Percentiles rank a stretch among this genome's conserved stretches.
Conservation (phyloP, 2,888 invertebrate species). For the Rhaphigaster nebulosa region DNA sequence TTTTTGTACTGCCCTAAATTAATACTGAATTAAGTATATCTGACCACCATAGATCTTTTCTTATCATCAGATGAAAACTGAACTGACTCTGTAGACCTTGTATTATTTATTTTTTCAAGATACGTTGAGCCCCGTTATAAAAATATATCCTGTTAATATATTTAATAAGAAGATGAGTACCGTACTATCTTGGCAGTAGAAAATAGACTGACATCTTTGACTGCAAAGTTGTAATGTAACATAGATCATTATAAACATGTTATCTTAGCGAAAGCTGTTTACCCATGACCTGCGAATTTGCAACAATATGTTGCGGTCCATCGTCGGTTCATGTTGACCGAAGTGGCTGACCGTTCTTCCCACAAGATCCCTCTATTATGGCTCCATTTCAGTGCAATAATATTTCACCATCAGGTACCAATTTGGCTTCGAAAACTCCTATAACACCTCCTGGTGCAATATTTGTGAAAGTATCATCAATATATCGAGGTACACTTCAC, state of each 20-base stretch:
- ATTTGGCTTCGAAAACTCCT: not conserved
- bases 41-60: no score
- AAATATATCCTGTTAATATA: not conserved
- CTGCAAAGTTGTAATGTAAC: not conserved
- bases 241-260: not conserved
- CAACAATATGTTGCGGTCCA: not conserved
- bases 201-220: not conserved
- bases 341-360: conserved; percentile 24
- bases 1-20: no score
- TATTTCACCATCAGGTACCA: not conserved
- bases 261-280: not conserved
- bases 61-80: no score
- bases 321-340: not conserved
- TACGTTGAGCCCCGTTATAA: no score
- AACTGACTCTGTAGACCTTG: no score
- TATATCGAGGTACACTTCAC: not conserved
- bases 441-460: not conserved
- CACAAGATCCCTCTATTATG: not conserved
- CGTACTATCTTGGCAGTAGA: not conserved
- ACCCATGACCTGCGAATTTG: not conserved
- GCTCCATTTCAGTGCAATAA: not conserved
- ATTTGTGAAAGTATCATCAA: not conserved
- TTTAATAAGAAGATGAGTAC: not conserved
- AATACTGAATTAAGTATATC: no score
- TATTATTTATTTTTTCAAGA: no score